Evolutionary conservation across 1,140 invertebrate species (phyloP), one percentile per base, ranked within the genome.

Genomic region (Drosophila parabipectinata): DNA sequence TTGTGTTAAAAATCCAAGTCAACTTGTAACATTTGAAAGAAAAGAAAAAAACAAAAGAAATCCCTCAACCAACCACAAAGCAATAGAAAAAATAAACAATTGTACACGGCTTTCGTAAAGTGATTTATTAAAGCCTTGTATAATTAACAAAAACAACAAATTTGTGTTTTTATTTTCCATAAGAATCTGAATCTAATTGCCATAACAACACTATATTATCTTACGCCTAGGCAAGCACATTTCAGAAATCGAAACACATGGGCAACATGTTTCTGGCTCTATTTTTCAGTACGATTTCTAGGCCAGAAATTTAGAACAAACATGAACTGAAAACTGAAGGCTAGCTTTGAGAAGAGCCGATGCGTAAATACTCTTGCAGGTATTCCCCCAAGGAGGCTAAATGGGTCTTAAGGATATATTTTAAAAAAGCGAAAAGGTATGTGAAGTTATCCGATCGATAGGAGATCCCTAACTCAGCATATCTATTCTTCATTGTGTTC

Each of bases 71-170:
- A 84, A 62, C 30, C 63, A 79, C 59, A 61, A 79, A 55, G 77
- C 77, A 79, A 79, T 63, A 79, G 69, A 74, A 79, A 59, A 67
- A 84, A 80, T 85, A 84, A 84, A 85, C 60, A 77, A 87, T 87
- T 87, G 67, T 87, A 79, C 82, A 79, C 24, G 47, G 83, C 82
- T 87, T 88, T 88, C 55, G 51, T 83, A 79, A 88, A 87, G 72
- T 32, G 79, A 87, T 79, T 88, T 88, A 83, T 81, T 47, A 61
- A 87, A 83, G 82, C 83, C 83, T 88, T 87, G 82, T 87, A 88
- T 88, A 71, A 87, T 87, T 88, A 76, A 64, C 55, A 48, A 83
- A 85, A 68, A 45, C 47, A 28, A 48, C 26, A 50, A 41, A 52
- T 48, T 79, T 83, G 83, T 79, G 75, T 87, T 87, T 76, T 87